Evolutionary conservation across 2,113 vertebrate genomes (phyloP), one percentile per base, ranked within the genome.

Genomic region (Bufo gargarizans): DNA sequence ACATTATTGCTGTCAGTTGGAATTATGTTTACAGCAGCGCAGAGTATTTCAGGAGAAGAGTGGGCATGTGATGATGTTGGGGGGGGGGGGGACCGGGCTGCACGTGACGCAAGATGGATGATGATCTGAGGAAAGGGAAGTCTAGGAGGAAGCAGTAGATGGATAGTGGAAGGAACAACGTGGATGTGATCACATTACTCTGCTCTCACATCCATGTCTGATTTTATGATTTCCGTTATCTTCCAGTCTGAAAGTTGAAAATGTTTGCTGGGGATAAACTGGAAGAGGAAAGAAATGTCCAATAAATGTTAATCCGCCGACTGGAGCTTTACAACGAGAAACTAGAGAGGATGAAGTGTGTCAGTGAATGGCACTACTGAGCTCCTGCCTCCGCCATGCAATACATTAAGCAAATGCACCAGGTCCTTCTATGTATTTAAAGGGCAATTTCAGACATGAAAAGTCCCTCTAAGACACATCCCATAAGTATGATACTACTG

Each of bases 51-150:
- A 69, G 67, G 11, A 33, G 10, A 2, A 33, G 9, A 69, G 3
- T 22, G 10, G 11, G 10, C 10, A 33, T 22, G n/a, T 33, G 67
- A 69, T 69, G 69, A 72, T 72, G 13, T 45, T 19, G 19, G 11
- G 47, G 14, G 19, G 22, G 19, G 11, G 47, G 14, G 19, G 22
- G 12, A 43, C 33, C 14, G 12, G 7, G 12, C n/a, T 2, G 45
- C 12, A 16, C 45, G 12, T 72, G 33, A 45, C 14, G 45, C 69
- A 45, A 6, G 13, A 3, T 47, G 6, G 17, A 14, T 72, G 33
- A 72, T 45, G 43, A 72, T 72, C 8, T 43, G 69, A 72, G 69
- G 69, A 72, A 72, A 72, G 16, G 71, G 71, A 74, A 47, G 71
- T 74, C 71, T 45, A 74, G 14, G 43, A 49, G 71, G 71, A 74